These are phyloP conservation scores for Dreissena rostriformis DNA, from an alignment of 1,140 invertebrate genomes.

Conservation along the genomic window DNA sequence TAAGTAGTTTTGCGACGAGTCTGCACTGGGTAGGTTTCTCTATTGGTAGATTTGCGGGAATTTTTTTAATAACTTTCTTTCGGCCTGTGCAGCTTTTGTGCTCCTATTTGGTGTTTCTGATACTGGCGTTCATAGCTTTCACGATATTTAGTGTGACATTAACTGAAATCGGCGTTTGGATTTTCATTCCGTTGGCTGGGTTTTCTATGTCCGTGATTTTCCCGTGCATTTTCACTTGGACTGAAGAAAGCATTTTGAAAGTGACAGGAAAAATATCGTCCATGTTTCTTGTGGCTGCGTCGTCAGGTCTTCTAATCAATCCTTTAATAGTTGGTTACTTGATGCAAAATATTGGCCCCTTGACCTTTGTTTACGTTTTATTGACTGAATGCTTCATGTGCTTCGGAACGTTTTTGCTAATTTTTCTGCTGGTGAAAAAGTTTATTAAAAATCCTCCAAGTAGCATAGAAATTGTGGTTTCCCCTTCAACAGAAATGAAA, in stretches of 20 bases:
- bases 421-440: conserved; percentile 33
- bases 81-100: conserved; percentile 50
- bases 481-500: not conserved
- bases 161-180: conserved; percentile 11
- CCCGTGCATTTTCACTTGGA: conserved; percentile 65
- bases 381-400: conserved; percentile 49
- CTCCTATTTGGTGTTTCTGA: conserved; percentile 30
- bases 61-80: conserved; percentile 58
- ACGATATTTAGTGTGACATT: conserved; percentile 15
- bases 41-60: conserved; percentile 57
- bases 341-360: conserved; percentile 62
- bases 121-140: conserved; percentile 40
- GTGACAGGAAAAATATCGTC: conserved; percentile 63
- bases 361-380: conserved; percentile 66
- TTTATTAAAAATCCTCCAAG: not conserved
- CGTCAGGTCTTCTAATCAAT: conserved; percentile 61
- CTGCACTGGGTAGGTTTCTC: conserved; percentile 62
- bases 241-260: conserved; percentile 63
- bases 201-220: conserved; percentile 65
- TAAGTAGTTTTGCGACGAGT: conserved; percentile 57
- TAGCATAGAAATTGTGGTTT: conserved; percentile 10
- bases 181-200: conserved; percentile 34
- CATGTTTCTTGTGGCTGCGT: conserved; percentile 62
- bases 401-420: conserved; percentile 43
- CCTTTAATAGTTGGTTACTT: conserved; percentile 64